Evolutionary conservation across 1,140 invertebrate species (phyloP).

Genomic region (Brachystomella parvula): DNA sequence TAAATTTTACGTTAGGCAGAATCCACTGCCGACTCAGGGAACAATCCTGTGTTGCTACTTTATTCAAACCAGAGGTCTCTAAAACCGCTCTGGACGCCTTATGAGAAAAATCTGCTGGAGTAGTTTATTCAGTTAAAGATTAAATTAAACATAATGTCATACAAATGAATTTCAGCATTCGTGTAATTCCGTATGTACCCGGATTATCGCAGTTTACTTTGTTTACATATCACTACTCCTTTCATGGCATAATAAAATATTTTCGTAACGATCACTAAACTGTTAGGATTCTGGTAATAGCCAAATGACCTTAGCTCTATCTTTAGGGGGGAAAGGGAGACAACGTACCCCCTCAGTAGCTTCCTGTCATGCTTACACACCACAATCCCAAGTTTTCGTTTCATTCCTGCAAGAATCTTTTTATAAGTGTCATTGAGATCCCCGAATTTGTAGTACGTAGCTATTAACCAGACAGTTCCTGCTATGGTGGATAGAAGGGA

Average conservation of each 20-base stretch:
- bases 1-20: too few species aligned
- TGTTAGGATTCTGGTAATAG: neutral
- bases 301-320: neutral
- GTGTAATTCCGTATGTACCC: too few species aligned
- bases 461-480: neutral
- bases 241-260: neutral
- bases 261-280: neutral
- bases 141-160: too few species aligned
- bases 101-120: too few species aligned
- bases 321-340: neutral
- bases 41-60: too few species aligned
- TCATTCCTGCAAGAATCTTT: neutral
- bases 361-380: neutral
- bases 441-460: neutral
- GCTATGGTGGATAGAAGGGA: neutral
- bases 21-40: too few species aligned
- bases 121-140: too few species aligned
- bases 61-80: too few species aligned
- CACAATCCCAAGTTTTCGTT: neutral
- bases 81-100: too few species aligned
- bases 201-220: too few species aligned
- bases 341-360: neutral
- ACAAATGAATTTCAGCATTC: too few species aligned
- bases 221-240: neutral
- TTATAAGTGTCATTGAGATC: neutral